Conservation (phyloP, 2,113 vertebrate genomes). For the Leptodactylus fuscus region DNA sequence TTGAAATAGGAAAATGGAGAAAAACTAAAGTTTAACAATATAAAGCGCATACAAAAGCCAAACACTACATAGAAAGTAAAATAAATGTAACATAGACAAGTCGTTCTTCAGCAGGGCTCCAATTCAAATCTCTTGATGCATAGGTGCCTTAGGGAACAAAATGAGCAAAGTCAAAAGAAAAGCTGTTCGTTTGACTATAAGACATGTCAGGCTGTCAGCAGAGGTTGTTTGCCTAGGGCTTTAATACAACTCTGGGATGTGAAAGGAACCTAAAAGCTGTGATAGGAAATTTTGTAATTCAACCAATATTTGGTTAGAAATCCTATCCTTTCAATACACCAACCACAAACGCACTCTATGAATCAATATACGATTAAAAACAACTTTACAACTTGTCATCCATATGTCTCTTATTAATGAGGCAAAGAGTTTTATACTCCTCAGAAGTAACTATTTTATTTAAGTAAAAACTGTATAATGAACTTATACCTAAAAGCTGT, state of each 20-base stretch:
- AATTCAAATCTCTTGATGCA: constrained; percentile 13
- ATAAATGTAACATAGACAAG: not conserved
- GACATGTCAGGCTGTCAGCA: constrained; percentile 63
- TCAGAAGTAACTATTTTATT: too few species aligned
- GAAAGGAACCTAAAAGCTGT: constrained; percentile 69
- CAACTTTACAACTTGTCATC: not conserved
- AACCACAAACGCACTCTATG: constrained; percentile 69
- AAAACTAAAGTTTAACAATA: not conserved
- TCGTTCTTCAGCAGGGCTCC: not conserved
- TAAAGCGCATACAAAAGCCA: not conserved
- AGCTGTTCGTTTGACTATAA: not conserved
- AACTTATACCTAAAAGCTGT: constrained; percentile 63
- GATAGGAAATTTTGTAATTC: constrained; percentile 73
- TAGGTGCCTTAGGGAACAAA: constrained; percentile 42
- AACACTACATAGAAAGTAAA: not conserved
- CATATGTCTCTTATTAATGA: not conserved
- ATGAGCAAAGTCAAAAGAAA: constrained; percentile 26
- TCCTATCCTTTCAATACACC: constrained; percentile 65
- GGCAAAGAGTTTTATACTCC: not conserved
- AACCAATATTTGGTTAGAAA: constrained; percentile 74
- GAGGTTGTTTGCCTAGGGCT: constrained; percentile 74
- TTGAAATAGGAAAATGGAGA: not conserved
- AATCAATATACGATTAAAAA: constrained; percentile 3
- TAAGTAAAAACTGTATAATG: not conserved
- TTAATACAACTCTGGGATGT: constrained; percentile 64